Percentiles rank a stretch among this genome's conserved stretches.
Evolutionary conservation across 2,888 invertebrate genomes (phyloP).

Genomic region (Brenthis hecate): DNA sequence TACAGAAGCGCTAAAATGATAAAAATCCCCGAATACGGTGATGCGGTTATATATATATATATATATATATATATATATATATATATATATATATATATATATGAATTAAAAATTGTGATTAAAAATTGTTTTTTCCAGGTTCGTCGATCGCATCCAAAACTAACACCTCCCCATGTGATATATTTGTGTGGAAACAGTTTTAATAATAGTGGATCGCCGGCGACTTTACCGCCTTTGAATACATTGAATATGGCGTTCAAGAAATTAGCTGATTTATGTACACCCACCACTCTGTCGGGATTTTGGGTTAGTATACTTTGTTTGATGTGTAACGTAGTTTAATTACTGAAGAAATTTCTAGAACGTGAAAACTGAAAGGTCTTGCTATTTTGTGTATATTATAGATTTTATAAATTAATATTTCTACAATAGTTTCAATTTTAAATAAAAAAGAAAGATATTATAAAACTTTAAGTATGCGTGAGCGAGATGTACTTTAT

Average conservation of each 20-base stretch:
- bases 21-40: not conserved
- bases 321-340: too few relatives aligned
- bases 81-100: too few relatives aligned
- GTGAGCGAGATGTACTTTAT: too few relatives aligned
- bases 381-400: too few relatives aligned
- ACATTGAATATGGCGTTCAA: conserved; percentile 74
- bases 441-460: too few relatives aligned
- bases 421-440: too few relatives aligned
- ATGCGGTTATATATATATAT: too few relatives aligned
- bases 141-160: conserved; percentile 72
- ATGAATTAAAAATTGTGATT: not conserved
- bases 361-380: too few relatives aligned
- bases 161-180: conserved; percentile 69
- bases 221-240: conserved; percentile 60
- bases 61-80: too few relatives aligned
- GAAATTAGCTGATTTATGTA: conserved; percentile 89
- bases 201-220: conserved; percentile 43
- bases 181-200: conserved; percentile 69
- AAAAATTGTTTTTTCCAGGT: conserved; percentile 52
- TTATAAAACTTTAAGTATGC: too few relatives aligned
- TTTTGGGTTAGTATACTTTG: conserved; percentile 77
- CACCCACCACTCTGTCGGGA: conserved; percentile 86
- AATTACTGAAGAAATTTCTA: not conserved
- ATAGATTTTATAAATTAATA: too few relatives aligned
- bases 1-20: too few relatives aligned